Percentiles rank a stretch among this genome's conserved stretches.
Conservation (phyloP, 2,113 vertebrate species). For the Actenoides lindsayi region DNA sequence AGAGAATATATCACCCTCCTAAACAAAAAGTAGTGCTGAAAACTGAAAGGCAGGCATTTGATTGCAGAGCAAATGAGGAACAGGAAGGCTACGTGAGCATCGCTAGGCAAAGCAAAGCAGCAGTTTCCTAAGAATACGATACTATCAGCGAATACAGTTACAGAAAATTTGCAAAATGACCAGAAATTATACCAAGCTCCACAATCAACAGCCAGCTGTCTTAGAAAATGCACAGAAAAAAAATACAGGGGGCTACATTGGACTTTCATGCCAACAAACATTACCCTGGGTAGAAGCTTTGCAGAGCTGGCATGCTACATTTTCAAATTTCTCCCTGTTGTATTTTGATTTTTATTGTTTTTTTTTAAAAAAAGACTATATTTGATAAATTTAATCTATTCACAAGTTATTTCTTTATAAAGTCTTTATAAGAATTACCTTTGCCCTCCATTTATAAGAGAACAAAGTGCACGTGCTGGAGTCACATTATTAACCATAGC, state of each 20-base stretch:
- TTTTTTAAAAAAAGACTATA: background rate
- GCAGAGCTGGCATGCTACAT: background rate
- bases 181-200: background rate
- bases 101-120: background rate
- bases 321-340: background rate
- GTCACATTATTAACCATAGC: slow-evolving; percentile 93
- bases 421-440: slow-evolving; percentile 75
- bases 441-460: slow-evolving; percentile 89
- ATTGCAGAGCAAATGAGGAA: background rate
- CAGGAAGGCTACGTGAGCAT: background rate
- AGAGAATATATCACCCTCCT: background rate
- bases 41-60: background rate
- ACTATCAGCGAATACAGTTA: background rate
- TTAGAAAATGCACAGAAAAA: background rate
- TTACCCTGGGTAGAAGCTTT: background rate
- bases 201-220: background rate
- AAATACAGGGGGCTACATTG: background rate
- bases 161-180: background rate
- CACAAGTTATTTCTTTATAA: slow-evolving; percentile 19
- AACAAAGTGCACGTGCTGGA: slow-evolving; percentile 83
- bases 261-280: background rate
- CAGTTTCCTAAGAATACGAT: background rate
- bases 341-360: background rate
- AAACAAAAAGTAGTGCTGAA: background rate
- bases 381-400: background rate